A percentile compares a stretch with the other conserved stretches of the same genome.
These are phyloP conservation scores for Delphinus delphis DNA, from an alignment of 2,113 vertebrate species.

Conservation along the genomic window DNA sequence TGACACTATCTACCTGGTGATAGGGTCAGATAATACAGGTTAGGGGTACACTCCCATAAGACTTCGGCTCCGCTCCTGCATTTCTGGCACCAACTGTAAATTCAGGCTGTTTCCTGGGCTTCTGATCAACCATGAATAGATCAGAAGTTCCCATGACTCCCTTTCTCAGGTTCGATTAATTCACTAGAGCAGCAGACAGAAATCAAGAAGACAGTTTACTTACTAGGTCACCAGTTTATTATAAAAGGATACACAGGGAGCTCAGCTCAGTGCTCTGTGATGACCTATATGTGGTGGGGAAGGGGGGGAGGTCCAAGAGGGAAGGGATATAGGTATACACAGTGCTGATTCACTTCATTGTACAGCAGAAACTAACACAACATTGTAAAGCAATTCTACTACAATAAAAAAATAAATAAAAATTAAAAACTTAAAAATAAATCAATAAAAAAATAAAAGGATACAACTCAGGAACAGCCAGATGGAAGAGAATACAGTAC, in stretches of 20 bases:
- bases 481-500: not conserved
- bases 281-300: no score
- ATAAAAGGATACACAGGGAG: not conserved
- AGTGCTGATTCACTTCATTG: no score
- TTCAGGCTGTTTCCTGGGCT: not conserved
- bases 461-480: not conserved
- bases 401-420: no score
- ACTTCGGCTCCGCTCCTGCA: not conserved
- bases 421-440: no score
- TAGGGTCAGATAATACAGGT: not conserved
- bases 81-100: not conserved
- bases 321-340: no score
- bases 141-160: not conserved
- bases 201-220: not conserved
- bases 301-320: no score
- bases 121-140: not conserved
- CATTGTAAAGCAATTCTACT: no score
- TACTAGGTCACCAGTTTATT: not conserved
- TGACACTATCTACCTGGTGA: not conserved
- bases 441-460: not conserved
- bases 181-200: not conserved
- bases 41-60: not conserved
- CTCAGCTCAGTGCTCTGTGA: no score
- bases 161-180: not conserved
- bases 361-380: no score